These are phyloP conservation scores for Pangasianodon hypophthalmus DNA, from an alignment of 2,113 vertebrate genomes.

Conservation along the genomic window DNA sequence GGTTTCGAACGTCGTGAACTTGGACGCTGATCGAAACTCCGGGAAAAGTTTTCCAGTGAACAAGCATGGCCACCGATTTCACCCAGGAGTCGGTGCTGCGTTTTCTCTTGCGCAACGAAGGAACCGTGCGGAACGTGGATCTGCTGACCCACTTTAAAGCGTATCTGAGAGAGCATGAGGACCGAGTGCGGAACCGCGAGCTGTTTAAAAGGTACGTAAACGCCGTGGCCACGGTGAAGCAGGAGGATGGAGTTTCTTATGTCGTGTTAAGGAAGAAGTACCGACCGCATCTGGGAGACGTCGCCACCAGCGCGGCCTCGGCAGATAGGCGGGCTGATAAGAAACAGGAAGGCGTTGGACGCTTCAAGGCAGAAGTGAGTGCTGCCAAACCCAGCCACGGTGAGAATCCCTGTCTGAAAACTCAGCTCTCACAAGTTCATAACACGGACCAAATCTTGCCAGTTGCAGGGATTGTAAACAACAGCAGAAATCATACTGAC, in stretches of 20 bases:
- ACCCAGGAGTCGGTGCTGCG: slow-evolving; percentile 84
- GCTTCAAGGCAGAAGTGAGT: neutral
- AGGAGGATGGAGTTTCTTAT: slow-evolving; percentile 70
- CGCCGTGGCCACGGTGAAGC: slow-evolving; percentile 83
- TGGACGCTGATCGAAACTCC: slow-evolving; percentile 45
- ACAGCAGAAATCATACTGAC: slow-evolving; percentile 53
- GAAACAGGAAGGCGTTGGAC: slow-evolving; percentile 22
- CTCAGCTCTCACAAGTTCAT: neutral
- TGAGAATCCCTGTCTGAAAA: neutral
- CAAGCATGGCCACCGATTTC: slow-evolving; percentile 82
- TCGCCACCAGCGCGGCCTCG: slow-evolving; percentile 41
- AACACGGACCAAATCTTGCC: slow-evolving; percentile 48
- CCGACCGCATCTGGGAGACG: slow-evolving; percentile 72
- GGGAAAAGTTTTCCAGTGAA: neutral
- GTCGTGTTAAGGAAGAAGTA: slow-evolving; percentile 82
- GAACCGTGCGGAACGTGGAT: slow-evolving; percentile 81
- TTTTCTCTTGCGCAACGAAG: slow-evolving; percentile 80
- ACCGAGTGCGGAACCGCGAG: slow-evolving; percentile 79
- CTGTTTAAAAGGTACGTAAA: slow-evolving; percentile 90
- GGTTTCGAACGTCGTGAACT: slow-evolving; percentile 56
- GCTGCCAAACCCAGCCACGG: neutral
- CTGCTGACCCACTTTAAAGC: slow-evolving; percentile 80
- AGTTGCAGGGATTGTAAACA: slow-evolving; percentile 61
- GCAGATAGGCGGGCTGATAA: neutral
- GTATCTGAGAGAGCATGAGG: slow-evolving; percentile 76